phyloP scores from a whole-genome alignment of 2,888 invertebrate genomes.

The Xestia xanthographa region DNA sequence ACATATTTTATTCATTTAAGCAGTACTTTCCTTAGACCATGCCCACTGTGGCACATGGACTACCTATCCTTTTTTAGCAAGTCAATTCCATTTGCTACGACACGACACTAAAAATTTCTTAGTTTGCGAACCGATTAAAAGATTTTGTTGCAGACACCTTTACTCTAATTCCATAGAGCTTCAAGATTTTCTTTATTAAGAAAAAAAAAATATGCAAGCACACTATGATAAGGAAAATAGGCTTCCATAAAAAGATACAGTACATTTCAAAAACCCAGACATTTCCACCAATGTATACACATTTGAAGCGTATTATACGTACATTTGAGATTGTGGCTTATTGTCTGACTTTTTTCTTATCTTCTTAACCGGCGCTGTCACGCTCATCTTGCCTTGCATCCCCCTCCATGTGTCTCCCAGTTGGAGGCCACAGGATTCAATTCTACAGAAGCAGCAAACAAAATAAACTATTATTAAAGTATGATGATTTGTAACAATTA shows the following conservation, averaged over 20 bases:
- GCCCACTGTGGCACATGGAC: not conserved
- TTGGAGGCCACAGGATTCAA: conserved; percentile 97
- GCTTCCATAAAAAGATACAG: conserved; percentile 50
- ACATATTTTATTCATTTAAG: not conserved
- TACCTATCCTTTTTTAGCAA: not conserved
- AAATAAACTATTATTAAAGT: conserved; percentile 84
- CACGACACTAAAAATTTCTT: not conserved
- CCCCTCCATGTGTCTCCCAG: conserved; percentile 93
- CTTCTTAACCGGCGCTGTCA: conserved; percentile 92
- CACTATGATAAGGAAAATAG: conserved; percentile 45
- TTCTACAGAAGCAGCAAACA: conserved; percentile 93
- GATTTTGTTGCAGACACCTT: not conserved
- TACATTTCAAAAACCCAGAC: conserved; percentile 68
- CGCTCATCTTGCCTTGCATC: conserved; percentile 96
- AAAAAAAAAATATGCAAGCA: conserved; percentile 44
- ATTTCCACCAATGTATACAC: conserved; percentile 75
- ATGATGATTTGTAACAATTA: conserved; percentile 69
- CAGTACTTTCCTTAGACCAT: not conserved
- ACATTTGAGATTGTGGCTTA: conserved; percentile 93
- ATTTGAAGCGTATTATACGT: conserved; percentile 87
- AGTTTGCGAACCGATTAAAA: not conserved
- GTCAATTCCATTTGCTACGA: conserved; percentile 7
- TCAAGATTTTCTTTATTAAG: conserved; percentile 9
- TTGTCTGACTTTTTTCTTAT: conserved; percentile 93
- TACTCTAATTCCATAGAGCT: conserved; percentile 2